phyloP scores from a whole-genome alignment of 2,797 vertebrate genomes.

The Oophaga sylvatica region DNA sequence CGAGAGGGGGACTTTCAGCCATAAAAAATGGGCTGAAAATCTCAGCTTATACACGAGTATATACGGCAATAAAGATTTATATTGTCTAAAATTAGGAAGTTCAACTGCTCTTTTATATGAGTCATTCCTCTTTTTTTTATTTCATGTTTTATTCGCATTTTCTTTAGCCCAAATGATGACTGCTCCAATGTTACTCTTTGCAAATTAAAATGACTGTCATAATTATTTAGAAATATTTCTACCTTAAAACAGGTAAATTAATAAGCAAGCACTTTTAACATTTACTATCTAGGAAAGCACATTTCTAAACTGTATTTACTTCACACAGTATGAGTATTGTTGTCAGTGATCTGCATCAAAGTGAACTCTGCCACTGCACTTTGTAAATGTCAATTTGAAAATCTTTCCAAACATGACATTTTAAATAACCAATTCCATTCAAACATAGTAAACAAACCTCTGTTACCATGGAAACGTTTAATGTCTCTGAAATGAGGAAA shows the following conservation, averaged over 20 bases:
- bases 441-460: conserved; percentile 30
- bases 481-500: conserved; percentile 18
- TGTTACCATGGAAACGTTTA: conserved; percentile 29
- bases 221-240: not conserved
- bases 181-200: too few relatives aligned
- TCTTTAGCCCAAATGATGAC: too few relatives aligned
- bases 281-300: conserved; percentile 3
- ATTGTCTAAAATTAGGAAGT: too few relatives aligned
- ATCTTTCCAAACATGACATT: conserved; percentile 29
- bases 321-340: conserved; percentile 11
- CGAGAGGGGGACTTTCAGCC: too few relatives aligned
- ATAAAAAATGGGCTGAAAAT: too few relatives aligned
- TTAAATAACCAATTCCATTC: conserved; percentile 32
- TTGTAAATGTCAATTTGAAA: conserved; percentile 35
- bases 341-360: conserved; percentile 24
- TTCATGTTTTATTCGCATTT: too few relatives aligned
- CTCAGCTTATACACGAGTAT: too few relatives aligned
- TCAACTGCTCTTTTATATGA: too few relatives aligned
- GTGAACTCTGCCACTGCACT: conserved; percentile 33
- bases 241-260: not conserved
- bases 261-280: not conserved
- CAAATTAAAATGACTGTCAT: not conserved
- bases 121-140: too few relatives aligned
- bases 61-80: too few relatives aligned
- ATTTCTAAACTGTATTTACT: conserved; percentile 11